Base-by-base conservation (phyloP, 1,140 invertebrate species). In the Doryteuthis pealeii region DNA sequence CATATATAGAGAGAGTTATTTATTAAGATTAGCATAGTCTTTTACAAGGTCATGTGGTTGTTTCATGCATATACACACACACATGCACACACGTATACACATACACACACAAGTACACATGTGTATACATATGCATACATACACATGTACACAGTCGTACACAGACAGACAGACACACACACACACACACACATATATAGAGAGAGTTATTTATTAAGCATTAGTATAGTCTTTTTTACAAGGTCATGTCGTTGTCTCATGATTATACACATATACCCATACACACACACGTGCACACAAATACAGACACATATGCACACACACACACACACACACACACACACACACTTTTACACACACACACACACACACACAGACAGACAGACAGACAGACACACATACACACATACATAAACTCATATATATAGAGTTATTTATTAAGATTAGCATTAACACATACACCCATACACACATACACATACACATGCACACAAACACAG, bases 321-420 rank as follows among this genome's bases (percentile, higher is more conserved):
- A 40, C 31, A 31, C 31, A 32, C 31, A 70, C 31, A 67, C 66
- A 32, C 66, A 67, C 31, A 32, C 66, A 67, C n/a, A 67, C n/a
- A 67, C n/a, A n/a, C n/a, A n/a, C n/a, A n/a, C n/a, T n/a, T n/a
- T n/a, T n/a, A n/a, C n/a, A n/a, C n/a, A n/a, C n/a, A 67, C n/a
- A 67, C 66, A 32, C 69, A 67, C 66, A 32, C n/a, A 67, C n/a
- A 67, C n/a, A 32, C n/a, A 67, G 8, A 67, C 69, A 67, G 10
- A 32, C 68, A 67, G 10, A 32, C 66, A 70, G 10, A 67, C 66
- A n/a, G n/a, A n/a, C n/a, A n/a, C n/a, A n/a, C n/a, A n/a, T n/a
- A n/a, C n/a, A n/a, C n/a, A n/a, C n/a, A n/a, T n/a, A n/a, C n/a
- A n/a, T n/a, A n/a, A n/a, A n/a, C n/a, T n/a, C n/a, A n/a, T n/a